Evolutionary conservation across 2,113 vertebrate genomes (phyloP).

Genomic region (Petaurus breviceps): DNA sequence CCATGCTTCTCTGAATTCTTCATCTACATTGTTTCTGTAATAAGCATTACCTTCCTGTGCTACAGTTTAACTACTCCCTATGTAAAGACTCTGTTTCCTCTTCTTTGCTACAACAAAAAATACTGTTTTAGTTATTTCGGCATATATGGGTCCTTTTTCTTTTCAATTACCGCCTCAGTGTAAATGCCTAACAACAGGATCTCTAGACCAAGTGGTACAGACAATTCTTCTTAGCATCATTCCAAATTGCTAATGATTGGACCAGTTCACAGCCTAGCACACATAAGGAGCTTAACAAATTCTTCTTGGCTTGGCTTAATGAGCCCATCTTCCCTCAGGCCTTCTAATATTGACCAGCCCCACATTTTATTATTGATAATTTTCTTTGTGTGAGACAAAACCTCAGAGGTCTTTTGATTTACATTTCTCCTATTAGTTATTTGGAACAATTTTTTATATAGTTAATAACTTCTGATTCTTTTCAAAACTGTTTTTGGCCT

Average conservation of each 20-base stretch:
- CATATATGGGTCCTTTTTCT: neutral
- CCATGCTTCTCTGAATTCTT: neutral
- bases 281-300: neutral
- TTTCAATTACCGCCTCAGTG: neutral
- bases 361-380: neutral
- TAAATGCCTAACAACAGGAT: neutral
- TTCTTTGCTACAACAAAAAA: neutral
- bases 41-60: neutral
- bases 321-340: neutral
- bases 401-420: neutral
- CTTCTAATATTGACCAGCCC: neutral
- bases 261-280: neutral
- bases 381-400: neutral
- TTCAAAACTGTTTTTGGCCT: neutral
- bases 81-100: neutral
- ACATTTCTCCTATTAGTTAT: neutral
- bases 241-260: neutral
- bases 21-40: neutral
- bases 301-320: neutral
- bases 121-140: neutral
- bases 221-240: neutral
- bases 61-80: neutral
- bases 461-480: neutral
- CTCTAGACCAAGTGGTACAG: neutral
- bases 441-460: neutral